These are phyloP conservation scores for Chaetophractus vellerosus DNA, from an alignment of 2,797 vertebrate genomes.

Conservation along the genomic window DNA sequence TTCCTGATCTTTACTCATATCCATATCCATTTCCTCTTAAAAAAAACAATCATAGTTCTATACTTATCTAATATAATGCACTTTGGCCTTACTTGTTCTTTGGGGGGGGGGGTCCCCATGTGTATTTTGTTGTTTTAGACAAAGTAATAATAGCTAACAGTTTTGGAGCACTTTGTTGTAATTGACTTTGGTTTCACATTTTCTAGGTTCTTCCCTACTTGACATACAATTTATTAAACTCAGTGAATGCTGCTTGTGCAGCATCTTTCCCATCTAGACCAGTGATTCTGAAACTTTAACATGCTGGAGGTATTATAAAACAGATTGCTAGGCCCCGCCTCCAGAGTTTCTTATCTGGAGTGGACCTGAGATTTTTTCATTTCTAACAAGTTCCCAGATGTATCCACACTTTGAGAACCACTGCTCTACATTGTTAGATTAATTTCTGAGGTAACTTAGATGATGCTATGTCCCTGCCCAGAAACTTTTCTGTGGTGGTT, in stretches of 20 bases:
- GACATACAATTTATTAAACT: neutral
- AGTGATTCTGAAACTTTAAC: neutral
- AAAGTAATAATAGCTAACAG: no score
- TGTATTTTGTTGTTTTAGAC: no score
- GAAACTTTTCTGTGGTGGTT: neutral
- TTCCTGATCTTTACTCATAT: neutral
- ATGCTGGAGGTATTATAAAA: neutral
- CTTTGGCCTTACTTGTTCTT: no score
- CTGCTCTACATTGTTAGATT: neutral
- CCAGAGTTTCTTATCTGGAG: neutral
- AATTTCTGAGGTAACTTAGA: neutral
- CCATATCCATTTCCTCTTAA: neutral
- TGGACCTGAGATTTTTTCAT: neutral
- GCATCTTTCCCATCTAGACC: neutral
- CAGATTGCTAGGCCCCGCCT: neutral
- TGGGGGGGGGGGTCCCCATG: no score
- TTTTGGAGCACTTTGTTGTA: neutral
- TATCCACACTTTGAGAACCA: neutral
- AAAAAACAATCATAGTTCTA: neutral
- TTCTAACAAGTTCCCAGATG: neutral
- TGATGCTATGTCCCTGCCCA: neutral
- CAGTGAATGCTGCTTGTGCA: neutral
- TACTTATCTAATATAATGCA: no score
- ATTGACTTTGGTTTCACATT: constrained; percentile 26
- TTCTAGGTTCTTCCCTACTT: neutral